These are phyloP conservation scores for Solea senegalensis DNA, from an alignment of 2,113 vertebrate species.

Conservation along the genomic window DNA sequence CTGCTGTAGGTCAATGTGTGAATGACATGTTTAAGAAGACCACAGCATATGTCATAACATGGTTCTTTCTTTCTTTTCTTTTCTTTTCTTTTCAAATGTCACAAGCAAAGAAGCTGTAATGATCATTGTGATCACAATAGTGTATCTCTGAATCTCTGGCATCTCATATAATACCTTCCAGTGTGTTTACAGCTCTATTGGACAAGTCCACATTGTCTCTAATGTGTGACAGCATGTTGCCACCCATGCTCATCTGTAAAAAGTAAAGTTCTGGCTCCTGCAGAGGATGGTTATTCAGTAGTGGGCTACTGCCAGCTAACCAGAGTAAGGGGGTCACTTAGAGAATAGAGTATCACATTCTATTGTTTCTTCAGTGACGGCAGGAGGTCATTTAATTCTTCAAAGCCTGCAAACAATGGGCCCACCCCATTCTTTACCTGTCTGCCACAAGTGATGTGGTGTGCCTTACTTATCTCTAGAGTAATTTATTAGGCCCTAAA, in stretches of 20 bases:
- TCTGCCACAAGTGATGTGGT: constrained; percentile 33
- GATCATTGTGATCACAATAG: too few relatives aligned
- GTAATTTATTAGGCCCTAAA: constrained; percentile 32
- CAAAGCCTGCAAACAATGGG: constrained; percentile 38
- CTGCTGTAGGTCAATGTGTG: too few relatives aligned
- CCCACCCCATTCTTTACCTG: constrained; percentile 31
- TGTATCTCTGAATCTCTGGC: too few relatives aligned
- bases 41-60: too few relatives aligned
- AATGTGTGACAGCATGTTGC: not conserved
- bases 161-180: too few relatives aligned
- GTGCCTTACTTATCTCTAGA: constrained; percentile 25
- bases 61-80: too few relatives aligned
- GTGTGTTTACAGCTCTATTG: too few relatives aligned
- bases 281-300: not conserved
- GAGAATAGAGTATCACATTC: constrained; percentile 10
- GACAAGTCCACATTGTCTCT: too few relatives aligned
- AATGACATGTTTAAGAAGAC: too few relatives aligned
- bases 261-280: not conserved
- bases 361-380: constrained; percentile 35
- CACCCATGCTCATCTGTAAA: not conserved
- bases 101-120: too few relatives aligned
- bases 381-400: constrained; percentile 29
- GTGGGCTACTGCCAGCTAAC: not conserved
- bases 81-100: too few relatives aligned
- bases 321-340: constrained; percentile 12